A percentile compares a stretch with the other conserved stretches of the same genome.
Conservation (phyloP, 2,888 invertebrate genomes). For the Osmoderma eremita region DNA sequence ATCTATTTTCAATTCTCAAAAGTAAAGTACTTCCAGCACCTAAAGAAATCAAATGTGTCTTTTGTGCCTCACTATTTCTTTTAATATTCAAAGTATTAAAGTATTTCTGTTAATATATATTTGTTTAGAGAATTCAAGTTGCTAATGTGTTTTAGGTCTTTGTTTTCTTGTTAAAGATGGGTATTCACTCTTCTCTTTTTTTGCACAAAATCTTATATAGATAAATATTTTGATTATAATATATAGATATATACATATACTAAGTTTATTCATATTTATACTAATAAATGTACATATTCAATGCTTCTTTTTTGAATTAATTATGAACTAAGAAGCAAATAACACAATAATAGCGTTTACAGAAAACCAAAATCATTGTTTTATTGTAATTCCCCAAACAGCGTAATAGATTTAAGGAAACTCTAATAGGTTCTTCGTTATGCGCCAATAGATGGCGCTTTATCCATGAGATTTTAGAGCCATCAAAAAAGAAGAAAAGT, state of each 20-base stretch:
- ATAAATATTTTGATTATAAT: constrained; percentile 23
- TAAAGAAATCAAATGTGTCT: constrained; percentile 11
- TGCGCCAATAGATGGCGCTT: background rate
- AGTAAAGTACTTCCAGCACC: constrained; percentile 9
- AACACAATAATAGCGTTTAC: background rate
- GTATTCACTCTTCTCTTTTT: constrained; percentile 27
- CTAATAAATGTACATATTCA: constrained; percentile 32
- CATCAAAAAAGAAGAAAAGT: background rate
- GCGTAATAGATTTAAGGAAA: background rate
- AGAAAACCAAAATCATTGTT: background rate
- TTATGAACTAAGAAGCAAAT: background rate
- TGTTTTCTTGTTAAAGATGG: constrained; percentile 6
- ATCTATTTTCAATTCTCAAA: constrained; percentile 11
- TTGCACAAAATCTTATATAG: constrained; percentile 29
- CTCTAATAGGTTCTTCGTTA: too few relatives aligned
- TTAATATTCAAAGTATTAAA: constrained; percentile 6
- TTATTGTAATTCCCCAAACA: background rate
- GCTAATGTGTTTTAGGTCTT: background rate
- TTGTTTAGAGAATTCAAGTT: constrained; percentile 14
- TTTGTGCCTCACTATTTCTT: background rate
- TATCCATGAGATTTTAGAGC: too few relatives aligned
- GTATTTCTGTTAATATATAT: constrained; percentile 21
- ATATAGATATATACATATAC: constrained; percentile 23
- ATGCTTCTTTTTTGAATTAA: constrained; percentile 7
- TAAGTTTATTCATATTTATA: constrained; percentile 29